phyloP scores from a whole-genome alignment of 2,888 invertebrate species.

The Pterobdella sp. region DNA sequence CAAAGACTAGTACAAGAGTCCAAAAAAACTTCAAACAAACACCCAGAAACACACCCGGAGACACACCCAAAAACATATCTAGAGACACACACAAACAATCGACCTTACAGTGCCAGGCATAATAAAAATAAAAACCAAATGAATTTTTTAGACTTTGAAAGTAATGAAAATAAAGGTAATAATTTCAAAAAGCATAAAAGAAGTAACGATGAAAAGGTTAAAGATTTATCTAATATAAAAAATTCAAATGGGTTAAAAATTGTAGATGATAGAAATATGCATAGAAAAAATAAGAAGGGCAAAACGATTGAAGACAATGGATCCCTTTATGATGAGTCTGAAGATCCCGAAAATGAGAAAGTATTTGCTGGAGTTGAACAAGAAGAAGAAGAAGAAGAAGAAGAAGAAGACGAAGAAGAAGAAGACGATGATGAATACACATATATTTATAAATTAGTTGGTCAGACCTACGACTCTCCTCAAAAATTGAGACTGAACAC shows the following conservation, averaged over 20 bases:
- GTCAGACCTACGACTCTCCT: conserved; percentile 36
- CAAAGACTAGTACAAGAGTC: too few relatives aligned
- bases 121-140: too few relatives aligned
- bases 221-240: background rate
- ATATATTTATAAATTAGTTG: conserved; percentile 35
- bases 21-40: too few relatives aligned
- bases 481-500: conserved; percentile 34
- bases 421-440: background rate
- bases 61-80: too few relatives aligned
- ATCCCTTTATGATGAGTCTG: background rate
- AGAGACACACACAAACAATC: too few relatives aligned
- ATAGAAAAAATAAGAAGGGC: background rate
- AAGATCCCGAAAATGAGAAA: conserved; percentile 3
- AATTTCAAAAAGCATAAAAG: background rate
- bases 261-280: background rate
- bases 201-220: background rate
- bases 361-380: background rate
- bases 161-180: background rate
- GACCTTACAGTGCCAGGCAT: too few relatives aligned
- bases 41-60: too few relatives aligned
- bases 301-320: background rate
- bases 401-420: conserved; percentile 13
- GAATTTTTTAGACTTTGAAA: too few relatives aligned
- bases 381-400: background rate
- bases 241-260: too few relatives aligned